These are phyloP conservation scores for Sminthurides bifidus DNA, from an alignment of 1,140 invertebrate species.

Conservation along the genomic window DNA sequence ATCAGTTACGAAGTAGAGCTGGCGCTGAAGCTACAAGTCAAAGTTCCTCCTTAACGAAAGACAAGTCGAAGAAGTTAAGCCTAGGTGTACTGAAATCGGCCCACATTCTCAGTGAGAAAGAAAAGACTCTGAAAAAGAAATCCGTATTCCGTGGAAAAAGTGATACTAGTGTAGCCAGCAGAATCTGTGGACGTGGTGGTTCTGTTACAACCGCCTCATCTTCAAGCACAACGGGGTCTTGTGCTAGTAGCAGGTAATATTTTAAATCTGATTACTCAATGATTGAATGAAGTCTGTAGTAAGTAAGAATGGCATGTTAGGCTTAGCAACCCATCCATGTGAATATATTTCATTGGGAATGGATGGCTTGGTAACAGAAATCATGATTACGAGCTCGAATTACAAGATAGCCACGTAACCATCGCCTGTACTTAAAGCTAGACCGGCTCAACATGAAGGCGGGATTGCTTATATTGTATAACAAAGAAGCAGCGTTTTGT, in stretches of 20 bases:
- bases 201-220: conserved; percentile 33
- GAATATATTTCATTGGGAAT: too few relatives aligned
- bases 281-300: too few relatives aligned
- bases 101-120: conserved; percentile 29
- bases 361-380: too few relatives aligned
- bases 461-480: too few relatives aligned
- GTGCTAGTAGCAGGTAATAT: conserved; percentile 55
- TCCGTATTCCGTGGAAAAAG: not conserved
- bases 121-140: conserved; percentile 22
- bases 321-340: too few relatives aligned
- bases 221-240: conserved; percentile 53
- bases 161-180: conserved; percentile 4
- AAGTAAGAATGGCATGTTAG: too few relatives aligned
- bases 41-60: conserved; percentile 3
- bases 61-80: conserved; percentile 7
- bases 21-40: conserved; percentile 8
- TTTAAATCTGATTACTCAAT: not conserved
- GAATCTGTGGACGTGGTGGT: conserved; percentile 23
- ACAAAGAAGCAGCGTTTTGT: too few relatives aligned
- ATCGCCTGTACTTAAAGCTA: too few relatives aligned
- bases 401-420: too few relatives aligned
- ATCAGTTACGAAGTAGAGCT: conserved; percentile 23
- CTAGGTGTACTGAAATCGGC: conserved; percentile 15
- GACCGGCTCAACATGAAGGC: too few relatives aligned
- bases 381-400: too few relatives aligned